Base-by-base conservation (phyloP, 2,113 vertebrate species). In the Seriola aureovittata region DNA sequence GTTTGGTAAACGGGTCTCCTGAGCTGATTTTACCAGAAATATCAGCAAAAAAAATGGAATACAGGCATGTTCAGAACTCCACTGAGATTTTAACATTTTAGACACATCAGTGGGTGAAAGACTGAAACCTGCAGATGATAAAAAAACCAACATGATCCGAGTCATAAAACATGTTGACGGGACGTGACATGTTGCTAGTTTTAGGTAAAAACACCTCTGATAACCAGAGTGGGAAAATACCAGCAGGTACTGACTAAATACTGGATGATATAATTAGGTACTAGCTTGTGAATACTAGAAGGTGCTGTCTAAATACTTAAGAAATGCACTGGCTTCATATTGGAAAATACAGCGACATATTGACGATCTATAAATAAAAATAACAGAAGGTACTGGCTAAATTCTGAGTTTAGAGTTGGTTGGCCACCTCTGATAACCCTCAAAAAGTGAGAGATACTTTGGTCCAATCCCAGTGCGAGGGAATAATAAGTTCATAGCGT, bases 1-100 rank as follows among this genome's bases (percentile, higher is more conserved):
- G 75, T 88, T 90, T 88, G 80, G 90, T 90, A 90, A 89, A 90
- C 0, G 32, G 46, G 77, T 89, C 75, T 74, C 46, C 84, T 72
- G 80, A 81, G 38, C 5, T 67, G 78, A 71, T 86, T 70, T 72
- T 32, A 66, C 32, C 84, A 3, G 2, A 34, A 44, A 50, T 9
- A 29, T 71, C 52, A 70, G 65, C 58, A 64, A 29, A 8, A 3
- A 13, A 55, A 34, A 7, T 2, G 16, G 17, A 48, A 16, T 63
- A 3, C 4, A 32, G 1, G 13, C 3, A 32, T 8, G 9, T 52
- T 40, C 40, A 78, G 44, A 38, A 69, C 2, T 46, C 11, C 16
- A n/a, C 8, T 52, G 16, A 29, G 6, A 23, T 14, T 42, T 50
- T 50, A 1, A 52, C 1, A 5, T 52, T 52, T 52, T 19, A 52